Base-by-base conservation (phyloP, 2,797 vertebrate species). In the Myotis myotis region DNA sequence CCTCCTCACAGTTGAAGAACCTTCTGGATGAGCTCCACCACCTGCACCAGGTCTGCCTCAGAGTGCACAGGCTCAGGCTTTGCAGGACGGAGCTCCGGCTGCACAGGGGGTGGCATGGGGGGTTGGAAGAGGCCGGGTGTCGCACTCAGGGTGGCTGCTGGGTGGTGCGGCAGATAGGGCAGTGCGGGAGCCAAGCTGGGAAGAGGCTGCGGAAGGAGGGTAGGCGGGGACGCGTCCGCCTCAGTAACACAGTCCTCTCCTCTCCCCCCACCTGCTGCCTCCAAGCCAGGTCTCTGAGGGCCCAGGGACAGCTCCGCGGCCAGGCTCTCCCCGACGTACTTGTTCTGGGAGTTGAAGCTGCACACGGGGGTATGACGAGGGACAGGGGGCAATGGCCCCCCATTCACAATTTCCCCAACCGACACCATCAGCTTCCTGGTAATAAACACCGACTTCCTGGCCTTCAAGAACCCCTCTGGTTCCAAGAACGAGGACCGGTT, bases 341-440 rank as follows among this genome's bases (percentile, higher is more conserved):
- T 99, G 97, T 98, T 99, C 91, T 99, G 99, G 4, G 95, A 96
- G 0, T 99, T 99, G 88, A 99, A 99, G 98, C 99, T 99, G 97
- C 98, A 99, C 97, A 99, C 89, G 0, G 99, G 99, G 10, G 15
- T 53, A 5, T 99, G 99, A 33, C 97, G 98, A 36, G 97, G 98
- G 0, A 98, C 95, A 0, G 89, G 93, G 0, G 99, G 99, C 38
- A 99, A 95, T 0, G 97, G 96, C 0, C 99, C 99, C 17, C 99
- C 99, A 0, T 99, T 99, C 87, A 99, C 99, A 60, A 99, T 98
- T 96, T 99, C 99, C 8, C 99, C 99, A 15, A 99, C 97, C 0
- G 99, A 97, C 44, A 98, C 97, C 0, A 23, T 94, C 51, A 98
- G 98, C 97, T 99, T 99, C 84, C 96, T 97, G 36, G 98, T 98